Evolutionary conservation across 2,888 invertebrate genomes (phyloP).

Genomic region (Acleris holmiana): DNA sequence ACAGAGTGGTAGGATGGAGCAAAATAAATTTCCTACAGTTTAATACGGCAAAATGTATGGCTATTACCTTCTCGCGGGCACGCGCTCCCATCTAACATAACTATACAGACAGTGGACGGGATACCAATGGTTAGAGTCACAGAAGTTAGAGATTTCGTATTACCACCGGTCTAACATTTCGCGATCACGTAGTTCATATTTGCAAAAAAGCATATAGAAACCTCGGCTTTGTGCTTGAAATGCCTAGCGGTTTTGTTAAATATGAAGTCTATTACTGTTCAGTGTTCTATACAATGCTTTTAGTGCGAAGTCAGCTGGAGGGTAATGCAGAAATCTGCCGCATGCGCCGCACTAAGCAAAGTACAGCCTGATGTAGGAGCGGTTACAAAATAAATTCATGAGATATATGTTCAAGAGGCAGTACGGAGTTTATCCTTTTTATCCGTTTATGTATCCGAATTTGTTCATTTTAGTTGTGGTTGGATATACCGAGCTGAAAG

Average conservation of each 20-base stretch:
- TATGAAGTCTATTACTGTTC: background rate
- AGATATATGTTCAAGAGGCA: background rate
- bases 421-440: conserved; percentile 1
- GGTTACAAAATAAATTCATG: conserved; percentile 2
- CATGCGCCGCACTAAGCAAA: conserved; percentile 14
- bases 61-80: background rate
- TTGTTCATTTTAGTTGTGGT: conserved; percentile 2
- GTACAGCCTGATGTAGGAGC: conserved; percentile 13
- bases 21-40: background rate
- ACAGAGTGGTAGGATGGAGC: conserved; percentile 1
- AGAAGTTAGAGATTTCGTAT: background rate
- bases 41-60: background rate
- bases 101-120: background rate
- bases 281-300: background rate
- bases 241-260: background rate
- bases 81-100: background rate
- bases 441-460: background rate
- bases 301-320: background rate
- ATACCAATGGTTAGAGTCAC: no score
- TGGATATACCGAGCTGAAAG: background rate
- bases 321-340: conserved; percentile 10
- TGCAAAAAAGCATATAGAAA: background rate
- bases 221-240: background rate
- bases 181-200: background rate
- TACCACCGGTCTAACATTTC: background rate